phyloP scores from a whole-genome alignment of 2,797 vertebrate genomes.

The Sebastes miniatus region DNA sequence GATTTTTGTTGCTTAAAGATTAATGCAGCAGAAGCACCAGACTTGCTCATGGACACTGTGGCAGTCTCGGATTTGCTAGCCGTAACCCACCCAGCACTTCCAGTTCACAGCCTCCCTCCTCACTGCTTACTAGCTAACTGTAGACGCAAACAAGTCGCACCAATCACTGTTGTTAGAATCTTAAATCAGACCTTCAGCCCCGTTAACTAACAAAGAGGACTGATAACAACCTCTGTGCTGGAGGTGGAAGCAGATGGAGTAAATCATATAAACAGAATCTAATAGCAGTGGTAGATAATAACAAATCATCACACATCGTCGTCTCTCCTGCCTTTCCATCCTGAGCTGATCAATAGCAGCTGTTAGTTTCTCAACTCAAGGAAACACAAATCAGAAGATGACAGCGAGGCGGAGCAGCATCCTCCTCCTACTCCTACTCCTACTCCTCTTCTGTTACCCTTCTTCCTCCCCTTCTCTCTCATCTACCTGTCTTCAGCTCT shows the following conservation, averaged over 20 bases:
- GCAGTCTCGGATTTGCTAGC: not conserved
- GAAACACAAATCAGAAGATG: not conserved
- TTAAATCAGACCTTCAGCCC: not conserved
- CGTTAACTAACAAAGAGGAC: not conserved
- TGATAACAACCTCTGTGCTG: not conserved
- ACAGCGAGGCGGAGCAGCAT: constrained; percentile 49
- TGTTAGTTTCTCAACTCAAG: not conserved
- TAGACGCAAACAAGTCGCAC: not conserved
- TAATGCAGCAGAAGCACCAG: not conserved
- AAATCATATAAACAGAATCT: not conserved
- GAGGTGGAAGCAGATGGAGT: not conserved
- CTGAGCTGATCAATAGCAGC: not conserved
- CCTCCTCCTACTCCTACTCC: not conserved
- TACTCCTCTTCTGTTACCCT: not conserved
- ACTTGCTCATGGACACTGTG: not conserved
- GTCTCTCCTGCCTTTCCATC: not conserved
- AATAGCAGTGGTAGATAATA: not conserved
- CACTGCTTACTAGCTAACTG: not conserved
- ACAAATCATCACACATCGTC: not conserved
- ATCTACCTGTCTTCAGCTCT: constrained; percentile 2
- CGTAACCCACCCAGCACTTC: not conserved
- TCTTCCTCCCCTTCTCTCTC: not conserved
- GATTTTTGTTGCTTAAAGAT: not conserved
- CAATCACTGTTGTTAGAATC: not conserved
- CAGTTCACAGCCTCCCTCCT: not conserved